Base-by-base conservation (phyloP, 2,888 invertebrate species). In the Leptinotarsa tumamoca region DNA sequence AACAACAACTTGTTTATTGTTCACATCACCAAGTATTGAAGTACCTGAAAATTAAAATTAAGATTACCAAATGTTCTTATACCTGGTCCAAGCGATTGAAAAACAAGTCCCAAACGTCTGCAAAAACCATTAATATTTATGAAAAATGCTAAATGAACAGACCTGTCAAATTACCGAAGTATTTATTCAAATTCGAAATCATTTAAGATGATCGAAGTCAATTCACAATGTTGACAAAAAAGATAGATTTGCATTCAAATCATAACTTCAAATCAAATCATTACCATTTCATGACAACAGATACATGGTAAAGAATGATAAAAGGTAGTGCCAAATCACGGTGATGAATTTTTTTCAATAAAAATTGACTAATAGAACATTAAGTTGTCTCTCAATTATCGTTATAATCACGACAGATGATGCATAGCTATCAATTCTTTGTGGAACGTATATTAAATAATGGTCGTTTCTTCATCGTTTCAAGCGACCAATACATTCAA, bases 141-240 rank as follows among this genome's bases (percentile, higher is more conserved):
- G 13, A 63, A 63, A 63, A 63, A 63, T 4, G 15, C 43, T 63
- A 17, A 63, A 63, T 63, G n/a, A 43, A 17, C 63, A 63, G 17
- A 13, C 63, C 63, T 63, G 63, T 63, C 63, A 63, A 63, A 17
- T 63, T 43, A 33, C 7, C n/a, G 43, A 63, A 33, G 18, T 43
- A 63, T 63, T 63, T 18, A 63, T 63, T 63, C 43, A 63, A 63
- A 63, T 63, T 33, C 43, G 33, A 63, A 63, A 7, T n/a, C 63
- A 63, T 63, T 43, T 63, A 27, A 15, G 27, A 63, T 63, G 63
- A 63, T 43, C 33, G 18, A 63, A 63, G 43, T 63, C 63, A 17
- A 43, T 63, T 43, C 63, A 63, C 33, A 63, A 63, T 63, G 63
- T 33, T 63, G n/a, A 63, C 33, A 63, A 63, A 63, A 63, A 33